A percentile compares a stretch with the other conserved stretches of the same genome.
These are phyloP conservation scores for Micrastur ruficollis DNA, from an alignment of 2,797 vertebrate species.

Conservation along the genomic window DNA sequence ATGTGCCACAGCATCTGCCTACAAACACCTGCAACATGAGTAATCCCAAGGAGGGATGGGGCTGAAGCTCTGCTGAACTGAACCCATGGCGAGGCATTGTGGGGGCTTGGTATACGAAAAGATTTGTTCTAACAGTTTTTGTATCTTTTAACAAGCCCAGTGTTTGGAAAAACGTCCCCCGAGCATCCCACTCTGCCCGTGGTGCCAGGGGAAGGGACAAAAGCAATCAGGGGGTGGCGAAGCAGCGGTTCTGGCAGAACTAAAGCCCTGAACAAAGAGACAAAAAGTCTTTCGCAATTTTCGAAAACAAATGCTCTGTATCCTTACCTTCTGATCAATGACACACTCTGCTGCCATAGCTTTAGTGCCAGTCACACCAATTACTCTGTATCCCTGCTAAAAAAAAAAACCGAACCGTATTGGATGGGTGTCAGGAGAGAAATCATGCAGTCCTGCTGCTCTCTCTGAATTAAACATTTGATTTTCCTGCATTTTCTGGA, in stretches of 20 bases:
- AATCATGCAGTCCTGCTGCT: neutral
- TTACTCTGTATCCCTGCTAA: slow-evolving; percentile 42
- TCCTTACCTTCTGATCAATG: slow-evolving; percentile 33
- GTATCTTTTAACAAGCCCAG: neutral
- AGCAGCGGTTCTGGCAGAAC: neutral
- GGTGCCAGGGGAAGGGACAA: neutral
- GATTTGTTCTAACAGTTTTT: neutral
- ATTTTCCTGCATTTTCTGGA: neutral
- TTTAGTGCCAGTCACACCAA: neutral
- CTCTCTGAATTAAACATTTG: neutral
- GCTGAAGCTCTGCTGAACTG: neutral
- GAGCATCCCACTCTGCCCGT: too few relatives aligned
- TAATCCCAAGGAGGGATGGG: neutral
- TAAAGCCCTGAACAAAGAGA: neutral
- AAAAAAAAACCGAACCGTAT: neutral
- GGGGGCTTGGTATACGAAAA: neutral
- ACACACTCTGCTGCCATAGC: neutral
- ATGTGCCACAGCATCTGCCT: neutral
- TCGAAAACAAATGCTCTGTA: neutral
- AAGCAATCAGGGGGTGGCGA: neutral
- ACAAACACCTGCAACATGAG: neutral
- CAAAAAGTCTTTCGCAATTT: neutral
- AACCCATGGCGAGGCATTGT: rapidly evolving
- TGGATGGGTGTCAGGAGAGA: neutral
- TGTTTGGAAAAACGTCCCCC: neutral